Percentiles rank a stretch among this genome's conserved stretches.
Evolutionary conservation across 2,888 invertebrate genomes (phyloP).

Genomic region (Apotomis turbidana): DNA sequence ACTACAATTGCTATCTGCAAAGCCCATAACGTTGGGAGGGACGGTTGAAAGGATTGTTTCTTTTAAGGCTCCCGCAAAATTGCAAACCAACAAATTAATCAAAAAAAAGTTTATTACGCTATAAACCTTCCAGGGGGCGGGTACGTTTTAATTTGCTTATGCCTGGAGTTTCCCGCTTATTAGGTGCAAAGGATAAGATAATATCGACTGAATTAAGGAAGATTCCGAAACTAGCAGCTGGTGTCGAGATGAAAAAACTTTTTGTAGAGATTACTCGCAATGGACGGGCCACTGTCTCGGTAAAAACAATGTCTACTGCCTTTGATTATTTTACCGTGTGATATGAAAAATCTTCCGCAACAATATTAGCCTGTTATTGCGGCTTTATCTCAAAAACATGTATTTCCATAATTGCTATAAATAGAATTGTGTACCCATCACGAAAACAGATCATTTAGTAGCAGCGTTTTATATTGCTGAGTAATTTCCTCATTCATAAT

Average conservation of each 20-base stretch:
- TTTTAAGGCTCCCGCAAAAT: conserved; percentile 35
- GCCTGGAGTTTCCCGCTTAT: conserved; percentile 21
- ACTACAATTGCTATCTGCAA: conserved; percentile 51
- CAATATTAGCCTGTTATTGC: too few species aligned
- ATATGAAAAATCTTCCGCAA: conserved; percentile 18
- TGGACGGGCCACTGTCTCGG: conserved; percentile 21
- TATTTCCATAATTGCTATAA: conserved; percentile 30
- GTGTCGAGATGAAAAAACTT: conserved; percentile 40
- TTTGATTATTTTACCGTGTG: not conserved
- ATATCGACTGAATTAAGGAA: conserved; percentile 25
- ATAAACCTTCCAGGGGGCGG: conserved; percentile 21
- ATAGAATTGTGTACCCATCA: conserved; percentile 18
- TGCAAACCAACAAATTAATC: conserved; percentile 38
- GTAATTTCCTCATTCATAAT: conserved; percentile 21
- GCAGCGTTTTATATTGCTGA: conserved; percentile 4
- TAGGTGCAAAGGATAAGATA: conserved; percentile 18
- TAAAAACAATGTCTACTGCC: conserved; percentile 18
- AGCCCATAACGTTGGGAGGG: conserved; percentile 53
- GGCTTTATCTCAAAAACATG: not conserved
- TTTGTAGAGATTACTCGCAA: conserved; percentile 24
- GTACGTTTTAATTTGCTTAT: conserved; percentile 22
- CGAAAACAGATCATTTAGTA: conserved; percentile 21
- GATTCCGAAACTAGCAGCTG: conserved; percentile 33
- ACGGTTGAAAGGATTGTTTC: conserved; percentile 40
- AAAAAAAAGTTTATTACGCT: conserved; percentile 30